These are phyloP conservation scores for Pogonocherus hispidulus DNA, from an alignment of 2,888 invertebrate species.

Conservation along the genomic window DNA sequence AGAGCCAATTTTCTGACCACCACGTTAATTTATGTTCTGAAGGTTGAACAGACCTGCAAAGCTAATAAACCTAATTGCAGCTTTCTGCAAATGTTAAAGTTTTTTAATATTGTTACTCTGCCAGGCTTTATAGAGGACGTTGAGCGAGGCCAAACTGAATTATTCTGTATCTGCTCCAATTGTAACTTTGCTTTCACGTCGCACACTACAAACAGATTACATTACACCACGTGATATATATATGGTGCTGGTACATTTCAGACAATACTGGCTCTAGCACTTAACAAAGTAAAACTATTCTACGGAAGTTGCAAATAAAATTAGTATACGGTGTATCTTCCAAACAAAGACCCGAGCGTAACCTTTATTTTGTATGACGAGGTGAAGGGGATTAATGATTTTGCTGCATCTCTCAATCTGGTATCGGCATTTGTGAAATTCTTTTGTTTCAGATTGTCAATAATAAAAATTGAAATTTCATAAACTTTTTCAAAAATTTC, in stretches of 20 bases:
- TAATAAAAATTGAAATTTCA: too few relatives aligned
- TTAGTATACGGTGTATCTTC: too few relatives aligned
- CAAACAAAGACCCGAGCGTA: too few relatives aligned
- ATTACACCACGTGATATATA: conserved; percentile 21
- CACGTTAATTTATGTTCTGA: conserved; percentile 14
- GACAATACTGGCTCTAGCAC: not conserved
- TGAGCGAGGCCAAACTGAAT: conserved; percentile 27
- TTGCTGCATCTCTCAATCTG: too few relatives aligned
- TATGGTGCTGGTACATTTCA: not conserved
- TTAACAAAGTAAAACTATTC: not conserved
- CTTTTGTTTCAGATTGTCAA: too few relatives aligned
- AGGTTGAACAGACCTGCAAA: conserved; percentile 14
- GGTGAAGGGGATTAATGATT: too few relatives aligned
- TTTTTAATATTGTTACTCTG: conserved; percentile 27
- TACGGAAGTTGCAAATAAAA: not conserved
- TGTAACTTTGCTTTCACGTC: conserved; percentile 33
- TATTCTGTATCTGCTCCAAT: conserved; percentile 26
- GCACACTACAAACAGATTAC: conserved; percentile 19
- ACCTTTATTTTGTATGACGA: too few relatives aligned
- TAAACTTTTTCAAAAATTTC: too few relatives aligned
- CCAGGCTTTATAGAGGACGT: conserved; percentile 14
- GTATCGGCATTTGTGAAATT: too few relatives aligned
- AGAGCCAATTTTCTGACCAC: not conserved
- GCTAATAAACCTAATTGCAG: conserved; percentile 30
- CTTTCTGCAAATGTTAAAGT: conserved; percentile 30